Conservation (phyloP, 2,888 invertebrate species). For the Leptinotarsa rubiginosa region DNA sequence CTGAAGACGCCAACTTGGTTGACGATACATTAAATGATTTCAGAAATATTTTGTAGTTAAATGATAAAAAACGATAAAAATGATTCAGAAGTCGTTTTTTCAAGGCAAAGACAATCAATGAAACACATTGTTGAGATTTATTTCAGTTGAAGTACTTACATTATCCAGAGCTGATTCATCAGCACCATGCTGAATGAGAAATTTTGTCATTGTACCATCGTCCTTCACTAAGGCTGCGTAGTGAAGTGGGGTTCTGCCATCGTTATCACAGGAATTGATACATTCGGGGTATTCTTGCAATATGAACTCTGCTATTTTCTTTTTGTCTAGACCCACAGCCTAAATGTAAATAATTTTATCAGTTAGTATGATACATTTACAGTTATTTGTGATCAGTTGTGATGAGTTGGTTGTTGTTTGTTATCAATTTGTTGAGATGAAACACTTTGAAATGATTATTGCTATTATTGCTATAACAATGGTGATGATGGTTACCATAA, state of each 20-base stretch:
- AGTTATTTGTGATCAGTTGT: not conserved
- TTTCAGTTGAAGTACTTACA: constrained; percentile 69
- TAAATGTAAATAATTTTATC: constrained; percentile 55
- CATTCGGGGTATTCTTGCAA: constrained; percentile 77
- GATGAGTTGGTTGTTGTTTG: not conserved
- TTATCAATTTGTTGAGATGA: too few species aligned
- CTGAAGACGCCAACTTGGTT: too few species aligned
- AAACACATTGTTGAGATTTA: too few species aligned
- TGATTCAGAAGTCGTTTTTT: too few species aligned
- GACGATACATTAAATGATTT: not conserved
- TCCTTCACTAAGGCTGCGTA: constrained; percentile 87
- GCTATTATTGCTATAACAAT: too few species aligned
- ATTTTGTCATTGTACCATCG: constrained; percentile 80
- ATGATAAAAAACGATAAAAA: too few species aligned
- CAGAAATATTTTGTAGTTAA: not conserved
- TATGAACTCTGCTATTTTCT: constrained; percentile 80
- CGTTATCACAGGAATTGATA: constrained; percentile 79
- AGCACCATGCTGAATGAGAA: constrained; percentile 84
- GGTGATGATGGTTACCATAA: too few species aligned
- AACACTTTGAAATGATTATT: too few species aligned
- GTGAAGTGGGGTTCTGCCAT: constrained; percentile 89
- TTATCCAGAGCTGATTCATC: constrained; percentile 87
- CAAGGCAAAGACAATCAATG: too few species aligned
- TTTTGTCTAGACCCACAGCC: constrained; percentile 86
- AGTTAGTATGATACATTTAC: not conserved